Evolutionary conservation across 2,888 invertebrate species (phyloP).

Genomic region (Thera britannica): DNA sequence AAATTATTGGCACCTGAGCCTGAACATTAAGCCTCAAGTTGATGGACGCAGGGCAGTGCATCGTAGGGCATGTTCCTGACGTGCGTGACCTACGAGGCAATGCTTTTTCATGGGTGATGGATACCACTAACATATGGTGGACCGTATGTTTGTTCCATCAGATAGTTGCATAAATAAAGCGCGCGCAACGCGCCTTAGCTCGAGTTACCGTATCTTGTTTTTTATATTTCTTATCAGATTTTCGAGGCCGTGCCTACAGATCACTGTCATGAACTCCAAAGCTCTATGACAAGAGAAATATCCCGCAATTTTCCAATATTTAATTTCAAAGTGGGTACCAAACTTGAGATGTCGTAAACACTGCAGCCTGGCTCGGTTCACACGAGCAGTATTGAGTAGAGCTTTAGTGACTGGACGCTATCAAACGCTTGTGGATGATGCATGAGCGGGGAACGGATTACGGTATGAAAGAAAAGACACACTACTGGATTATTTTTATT

Average conservation of each 20-base stretch:
- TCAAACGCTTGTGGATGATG: slow-evolving; percentile 14
- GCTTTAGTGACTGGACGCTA: slow-evolving; percentile 17
- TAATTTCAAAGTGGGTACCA: neutral
- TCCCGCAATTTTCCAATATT: slow-evolving; percentile 9
- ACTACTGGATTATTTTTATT: slow-evolving; percentile 4
- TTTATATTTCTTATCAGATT: neutral
- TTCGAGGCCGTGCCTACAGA: slow-evolving; percentile 13
- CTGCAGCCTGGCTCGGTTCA: slow-evolving; percentile 21
- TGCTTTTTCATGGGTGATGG: too few species aligned
- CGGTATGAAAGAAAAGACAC: slow-evolving; percentile 15
- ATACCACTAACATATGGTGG: too few species aligned
- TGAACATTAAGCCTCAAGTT: too few species aligned
- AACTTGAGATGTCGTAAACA: slow-evolving; percentile 9
- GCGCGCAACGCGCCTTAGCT: slow-evolving; percentile 16
- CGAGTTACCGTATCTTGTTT: neutral
- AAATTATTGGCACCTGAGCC: too few species aligned
- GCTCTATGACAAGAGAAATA: slow-evolving; percentile 9
- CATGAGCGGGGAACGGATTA: slow-evolving; percentile 27
- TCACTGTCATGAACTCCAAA: slow-evolving; percentile 16
- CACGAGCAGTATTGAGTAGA: slow-evolving; percentile 17
- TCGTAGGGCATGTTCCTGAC: too few species aligned
- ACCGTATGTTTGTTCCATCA: too few species aligned
- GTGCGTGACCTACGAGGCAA: too few species aligned
- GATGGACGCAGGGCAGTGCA: too few species aligned
- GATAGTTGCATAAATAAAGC: neutral